Percentiles rank a stretch among this genome's conserved stretches.
Evolutionary conservation across 2,113 vertebrate genomes (phyloP).

Genomic region (Lethenteron camtschaticum): DNA sequence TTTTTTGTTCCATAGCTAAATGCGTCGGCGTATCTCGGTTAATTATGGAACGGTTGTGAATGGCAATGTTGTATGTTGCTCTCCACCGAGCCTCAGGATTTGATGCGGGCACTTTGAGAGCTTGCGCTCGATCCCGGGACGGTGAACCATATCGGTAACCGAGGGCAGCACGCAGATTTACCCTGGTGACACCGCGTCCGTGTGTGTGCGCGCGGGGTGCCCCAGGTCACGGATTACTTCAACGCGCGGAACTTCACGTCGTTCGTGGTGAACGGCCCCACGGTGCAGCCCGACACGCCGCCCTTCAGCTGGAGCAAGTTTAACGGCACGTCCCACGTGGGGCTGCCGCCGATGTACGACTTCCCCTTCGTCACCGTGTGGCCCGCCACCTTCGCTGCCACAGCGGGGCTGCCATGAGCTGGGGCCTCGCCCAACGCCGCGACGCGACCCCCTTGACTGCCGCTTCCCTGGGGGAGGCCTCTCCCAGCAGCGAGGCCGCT

Average conservation of each 20-base stretch:
- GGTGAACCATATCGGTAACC: not conserved
- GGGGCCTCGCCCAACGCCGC: too few species aligned
- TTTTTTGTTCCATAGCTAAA: too few species aligned
- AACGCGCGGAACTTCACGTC: constrained; percentile 32
- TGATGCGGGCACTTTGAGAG: too few species aligned
- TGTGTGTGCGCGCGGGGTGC: constrained; percentile 4
- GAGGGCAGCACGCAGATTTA: not conserved
- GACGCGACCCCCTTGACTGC: too few species aligned
- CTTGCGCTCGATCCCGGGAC: not conserved
- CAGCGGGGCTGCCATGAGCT: too few species aligned
- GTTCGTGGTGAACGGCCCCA: constrained; percentile 50
- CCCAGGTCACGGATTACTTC: constrained; percentile 45
- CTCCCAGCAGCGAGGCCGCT: too few species aligned
- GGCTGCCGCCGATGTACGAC: constrained; percentile 43
- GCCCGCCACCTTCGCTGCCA: constrained; percentile 16
- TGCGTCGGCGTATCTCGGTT: not conserved
- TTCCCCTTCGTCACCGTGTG: constrained; percentile 46
- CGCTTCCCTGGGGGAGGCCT: too few species aligned
- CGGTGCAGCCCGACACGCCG: constrained; percentile 38
- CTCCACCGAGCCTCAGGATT: not conserved
- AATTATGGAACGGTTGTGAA: not conserved
- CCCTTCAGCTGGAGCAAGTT: constrained; percentile 44
- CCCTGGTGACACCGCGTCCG: not conserved
- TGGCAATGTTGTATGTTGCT: not conserved
- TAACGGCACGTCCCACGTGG: constrained; percentile 35